Evolutionary conservation across 2,113 vertebrate species (phyloP), one percentile per base, ranked within the genome.

Genomic region (Aptenodytes forsteri): DNA sequence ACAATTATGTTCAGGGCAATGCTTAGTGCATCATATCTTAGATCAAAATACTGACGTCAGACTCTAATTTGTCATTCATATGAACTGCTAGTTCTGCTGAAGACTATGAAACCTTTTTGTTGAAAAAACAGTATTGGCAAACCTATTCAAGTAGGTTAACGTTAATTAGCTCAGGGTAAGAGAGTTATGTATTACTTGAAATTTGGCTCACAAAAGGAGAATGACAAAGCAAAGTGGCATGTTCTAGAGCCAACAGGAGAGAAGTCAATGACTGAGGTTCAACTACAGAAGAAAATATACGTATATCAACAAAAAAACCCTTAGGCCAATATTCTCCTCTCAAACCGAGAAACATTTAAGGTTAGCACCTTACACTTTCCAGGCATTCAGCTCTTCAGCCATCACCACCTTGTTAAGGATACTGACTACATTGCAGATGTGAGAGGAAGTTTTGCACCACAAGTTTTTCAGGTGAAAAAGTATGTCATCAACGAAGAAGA

Each of bases 391-490:
- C 71, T 78, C 55, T 32, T 76, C 75, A 90, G 38, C 58, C 75
- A 36, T 96, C 91, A 83, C 7, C 81, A 81, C 87, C 69, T 95
- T 56, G 67, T 83, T 88, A 69, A 52, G 26, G 88, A 32, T 13
- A n/a, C 38, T 64, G 82, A 90, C 94, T 86, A 5, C 32, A 23
- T 34, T 10, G 0, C 52, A 90, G 81, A 91, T 66, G 47, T 8
- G 58, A 89, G 52, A 61, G 58, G 93, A 95, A 84, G 82, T 76
- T 93, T 85, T 87, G 36, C 47, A 83, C 71, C 50, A 44, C 87
- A 80, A 78, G 88, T 84, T 93, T 78, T 91, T 78, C 92, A 96
- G 96, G 94, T 95, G 97, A 89, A 95, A 89, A 96, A 95, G 91
- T 64, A 23, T 95, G 88, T 75, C 92, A 93, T 47, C 80, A 42